phyloP scores from a whole-genome alignment of 2,797 vertebrate species.

The Selene dorsalis region DNA sequence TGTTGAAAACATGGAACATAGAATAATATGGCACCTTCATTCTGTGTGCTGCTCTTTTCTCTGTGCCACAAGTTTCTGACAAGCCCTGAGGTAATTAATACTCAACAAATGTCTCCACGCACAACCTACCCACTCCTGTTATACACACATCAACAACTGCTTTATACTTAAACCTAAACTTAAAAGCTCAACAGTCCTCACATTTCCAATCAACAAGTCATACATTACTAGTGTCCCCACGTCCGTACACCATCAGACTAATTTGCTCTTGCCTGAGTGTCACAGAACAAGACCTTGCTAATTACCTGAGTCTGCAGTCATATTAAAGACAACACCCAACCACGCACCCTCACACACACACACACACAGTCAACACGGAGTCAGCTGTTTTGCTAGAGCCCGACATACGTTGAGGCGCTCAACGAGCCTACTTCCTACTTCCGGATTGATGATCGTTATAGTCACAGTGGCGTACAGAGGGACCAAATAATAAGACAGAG shows the following conservation, averaged over 20 bases:
- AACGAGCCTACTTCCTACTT: no score
- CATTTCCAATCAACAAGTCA: no score
- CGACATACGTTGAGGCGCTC: no score
- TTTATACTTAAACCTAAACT: no score
- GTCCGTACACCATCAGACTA: conserved; percentile 83
- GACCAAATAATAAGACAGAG: neutral
- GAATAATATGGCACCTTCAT: conserved; percentile 32
- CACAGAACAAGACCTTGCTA: conserved; percentile 79
- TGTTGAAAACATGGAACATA: conserved; percentile 26
- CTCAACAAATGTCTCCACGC: conserved; percentile 77
- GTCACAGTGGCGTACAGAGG: neutral
- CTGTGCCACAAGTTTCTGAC: conserved; percentile 31
- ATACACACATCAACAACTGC: conserved; percentile 61
- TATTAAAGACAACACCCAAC: conserved; percentile 35
- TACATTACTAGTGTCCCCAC: conserved; percentile 74
- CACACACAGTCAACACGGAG: no score
- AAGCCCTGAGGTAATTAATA: conserved; percentile 84
- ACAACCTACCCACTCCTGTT: conserved; percentile 17
- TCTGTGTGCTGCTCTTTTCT: conserved; percentile 23
- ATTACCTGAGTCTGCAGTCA: conserved; percentile 78
- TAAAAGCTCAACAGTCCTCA: no score
- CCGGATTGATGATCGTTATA: no score
- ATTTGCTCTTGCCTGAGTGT: conserved; percentile 85
- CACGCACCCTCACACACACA: neutral
- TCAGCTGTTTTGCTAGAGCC: no score